Base-by-base conservation (phyloP, 1,140 invertebrate species). In the Atta texana region DNA sequence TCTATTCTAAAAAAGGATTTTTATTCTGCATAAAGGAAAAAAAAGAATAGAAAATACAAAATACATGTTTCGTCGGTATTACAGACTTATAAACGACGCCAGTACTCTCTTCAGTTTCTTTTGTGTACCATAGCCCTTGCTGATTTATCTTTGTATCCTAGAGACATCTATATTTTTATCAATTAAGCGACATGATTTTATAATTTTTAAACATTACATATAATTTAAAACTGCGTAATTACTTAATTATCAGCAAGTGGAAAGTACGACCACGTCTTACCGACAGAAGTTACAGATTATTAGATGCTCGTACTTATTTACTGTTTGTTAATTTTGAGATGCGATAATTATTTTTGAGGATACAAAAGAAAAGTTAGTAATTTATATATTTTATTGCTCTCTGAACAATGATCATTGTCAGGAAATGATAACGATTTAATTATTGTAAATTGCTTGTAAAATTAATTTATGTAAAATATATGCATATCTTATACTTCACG, bases 371-470 rank as follows among this genome's bases (percentile, higher is more conserved):
- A 1, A 44, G 10, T 10, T 10, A 7, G 39, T 49, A 69, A 69
- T 69, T 68, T 44, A 44, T 44, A 44, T 12, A 21, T 68, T 44
- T 69, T 69, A 69, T 44, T 1, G 34, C 31, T 34, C 18, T 34
- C 8, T 21, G n/a, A n/a, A 44, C 14, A 18, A 24, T 16, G 3
- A 21, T 3, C 7, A 69, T 24, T n/a, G 10, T 21, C 2, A 1
- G 4, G 0, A 5, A 49, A 49, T 18, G 12, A 14, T 49, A 49
- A 49, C 3, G 10, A 68, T 39, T 68, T 66, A 66, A 66, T 66
- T 34, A 66, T 66, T 66, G 18, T n/a, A n/a, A n/a, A n/a, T n/a
- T n/a, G n/a, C 64, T 66, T 12, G 4, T 44, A 14, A 68, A 68
- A 44, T 68, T 14, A 34, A 64, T 34, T 28, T 31, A 0, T 34